These are phyloP conservation scores for Tauraco erythrolophus DNA, from an alignment of 2,113 vertebrate genomes.

Conservation along the genomic window DNA sequence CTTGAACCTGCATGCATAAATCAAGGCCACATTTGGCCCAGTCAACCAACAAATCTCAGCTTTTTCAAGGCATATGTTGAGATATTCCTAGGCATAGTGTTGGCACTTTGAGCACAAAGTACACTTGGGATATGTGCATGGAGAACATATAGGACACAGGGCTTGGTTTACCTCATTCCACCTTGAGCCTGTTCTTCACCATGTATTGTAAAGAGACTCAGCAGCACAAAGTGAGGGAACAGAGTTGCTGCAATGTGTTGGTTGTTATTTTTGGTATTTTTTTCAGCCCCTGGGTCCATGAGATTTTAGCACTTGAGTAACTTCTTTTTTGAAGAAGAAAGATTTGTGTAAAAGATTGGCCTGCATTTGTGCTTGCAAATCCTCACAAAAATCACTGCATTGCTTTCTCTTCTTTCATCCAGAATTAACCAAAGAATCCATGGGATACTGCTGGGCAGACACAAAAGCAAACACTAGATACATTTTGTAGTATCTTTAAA, in stretches of 20 bases:
- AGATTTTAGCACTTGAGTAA: background rate
- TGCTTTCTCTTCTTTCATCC: background rate
- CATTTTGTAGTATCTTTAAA: background rate
- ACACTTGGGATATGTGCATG: rapidly evolving
- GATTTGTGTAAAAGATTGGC: background rate
- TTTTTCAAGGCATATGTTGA: background rate
- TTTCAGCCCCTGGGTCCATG: background rate
- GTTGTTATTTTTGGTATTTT: background rate
- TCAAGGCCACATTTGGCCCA: background rate
- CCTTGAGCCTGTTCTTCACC: background rate
- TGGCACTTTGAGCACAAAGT: background rate
- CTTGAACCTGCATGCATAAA: background rate
- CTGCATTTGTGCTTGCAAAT: background rate
- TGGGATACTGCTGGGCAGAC: background rate
- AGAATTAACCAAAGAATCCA: background rate
- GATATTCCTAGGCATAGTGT: background rate
- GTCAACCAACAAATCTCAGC: background rate
- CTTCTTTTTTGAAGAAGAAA: background rate
- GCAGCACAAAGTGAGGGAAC: background rate
- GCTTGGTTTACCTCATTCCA: background rate
- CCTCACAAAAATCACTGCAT: background rate
- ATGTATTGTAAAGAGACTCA: background rate
- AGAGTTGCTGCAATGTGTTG: background rate
- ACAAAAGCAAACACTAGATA: background rate
- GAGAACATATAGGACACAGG: background rate